These are phyloP conservation scores for Deroplatys truncata DNA, from an alignment of 2,888 invertebrate species.

Conservation along the genomic window DNA sequence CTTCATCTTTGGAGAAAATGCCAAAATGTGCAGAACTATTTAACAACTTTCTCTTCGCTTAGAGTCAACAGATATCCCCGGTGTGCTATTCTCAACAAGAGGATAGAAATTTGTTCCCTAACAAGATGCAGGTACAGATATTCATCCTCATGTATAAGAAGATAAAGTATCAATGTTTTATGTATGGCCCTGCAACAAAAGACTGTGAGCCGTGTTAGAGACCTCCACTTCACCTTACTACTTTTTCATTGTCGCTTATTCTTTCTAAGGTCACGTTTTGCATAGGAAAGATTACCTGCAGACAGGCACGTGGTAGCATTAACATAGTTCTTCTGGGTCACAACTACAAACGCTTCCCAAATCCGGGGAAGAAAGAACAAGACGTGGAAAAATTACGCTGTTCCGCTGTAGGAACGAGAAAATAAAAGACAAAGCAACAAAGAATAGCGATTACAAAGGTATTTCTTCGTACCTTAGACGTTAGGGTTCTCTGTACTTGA, in stretches of 20 bases:
- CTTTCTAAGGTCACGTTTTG: neutral
- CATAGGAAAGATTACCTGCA: neutral
- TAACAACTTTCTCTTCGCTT: too few species aligned
- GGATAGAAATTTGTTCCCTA: neutral
- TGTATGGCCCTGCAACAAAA: neutral
- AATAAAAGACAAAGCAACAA: too few species aligned
- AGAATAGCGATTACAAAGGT: neutral
- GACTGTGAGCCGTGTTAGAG: neutral
- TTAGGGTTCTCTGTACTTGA: neutral
- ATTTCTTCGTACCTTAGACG: neutral
- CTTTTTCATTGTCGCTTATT: conserved; percentile 1
- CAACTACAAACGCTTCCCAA: neutral
- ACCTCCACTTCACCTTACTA: neutral
- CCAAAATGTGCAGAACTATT: too few species aligned
- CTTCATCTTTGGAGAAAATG: too few species aligned
- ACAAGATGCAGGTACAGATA: neutral
- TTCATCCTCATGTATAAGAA: neutral
- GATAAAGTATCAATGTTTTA: neutral
- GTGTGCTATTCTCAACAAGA: neutral
- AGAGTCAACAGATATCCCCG: too few species aligned
- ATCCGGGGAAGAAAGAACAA: neutral
- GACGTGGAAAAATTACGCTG: neutral
- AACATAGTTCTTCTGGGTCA: neutral
- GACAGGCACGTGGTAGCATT: neutral
- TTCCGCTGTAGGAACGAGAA: neutral